These are phyloP conservation scores for Protobothrops flavoviridis DNA, from an alignment of 2,113 vertebrate genomes.

Conservation along the genomic window DNA sequence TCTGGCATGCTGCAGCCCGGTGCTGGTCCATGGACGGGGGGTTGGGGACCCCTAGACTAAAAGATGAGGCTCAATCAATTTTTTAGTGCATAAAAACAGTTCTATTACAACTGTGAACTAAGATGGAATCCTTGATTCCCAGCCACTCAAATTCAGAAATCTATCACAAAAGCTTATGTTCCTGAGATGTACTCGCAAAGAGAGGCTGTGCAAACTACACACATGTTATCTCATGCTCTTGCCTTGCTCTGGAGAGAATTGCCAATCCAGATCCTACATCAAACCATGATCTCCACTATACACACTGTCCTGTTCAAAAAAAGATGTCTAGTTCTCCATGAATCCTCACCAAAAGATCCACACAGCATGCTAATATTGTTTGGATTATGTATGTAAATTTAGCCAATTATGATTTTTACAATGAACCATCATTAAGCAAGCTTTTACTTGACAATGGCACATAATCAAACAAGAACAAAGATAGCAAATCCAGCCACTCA, in stretches of 20 bases:
- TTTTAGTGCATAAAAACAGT: neutral
- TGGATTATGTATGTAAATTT: neutral
- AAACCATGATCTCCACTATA: neutral
- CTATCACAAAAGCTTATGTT: neutral
- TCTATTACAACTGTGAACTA: neutral
- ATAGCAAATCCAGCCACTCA: no score
- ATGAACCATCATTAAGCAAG: neutral
- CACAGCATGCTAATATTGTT: neutral
- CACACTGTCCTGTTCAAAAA: neutral
- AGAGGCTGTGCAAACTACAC: neutral
- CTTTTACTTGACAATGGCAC: neutral
- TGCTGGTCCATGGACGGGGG: no score
- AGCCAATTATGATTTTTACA: neutral
- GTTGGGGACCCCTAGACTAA: neutral
- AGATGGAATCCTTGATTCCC: neutral
- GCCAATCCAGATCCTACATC: neutral
- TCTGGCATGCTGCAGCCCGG: no score
- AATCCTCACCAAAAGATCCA: no score
- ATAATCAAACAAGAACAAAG: neutral
- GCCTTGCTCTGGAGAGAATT: neutral
- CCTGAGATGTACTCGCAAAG: neutral
- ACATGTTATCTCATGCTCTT: neutral
- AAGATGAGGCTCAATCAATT: neutral
- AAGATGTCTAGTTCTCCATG: neutral
- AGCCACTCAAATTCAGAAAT: neutral